Conservation (phyloP, 2,888 invertebrate genomes). For the Ophion ellenae region DNA sequence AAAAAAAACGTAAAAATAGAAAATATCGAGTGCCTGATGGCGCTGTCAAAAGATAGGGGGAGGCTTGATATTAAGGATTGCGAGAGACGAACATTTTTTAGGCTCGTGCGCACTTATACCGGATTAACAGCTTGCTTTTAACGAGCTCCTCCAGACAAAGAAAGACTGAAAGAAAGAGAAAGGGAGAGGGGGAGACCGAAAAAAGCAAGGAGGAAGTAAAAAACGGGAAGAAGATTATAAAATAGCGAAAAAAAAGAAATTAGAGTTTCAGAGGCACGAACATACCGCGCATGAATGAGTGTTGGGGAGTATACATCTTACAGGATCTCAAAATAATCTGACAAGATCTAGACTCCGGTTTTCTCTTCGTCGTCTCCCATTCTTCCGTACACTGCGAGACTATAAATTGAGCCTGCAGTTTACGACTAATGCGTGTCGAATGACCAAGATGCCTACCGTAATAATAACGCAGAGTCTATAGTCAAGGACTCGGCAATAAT, state of each 20-base stretch:
- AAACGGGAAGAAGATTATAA: slow-evolving; percentile 44
- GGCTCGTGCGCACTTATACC: slow-evolving; percentile 41
- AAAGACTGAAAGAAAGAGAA: background rate
- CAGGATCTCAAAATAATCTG: slow-evolving; percentile 23
- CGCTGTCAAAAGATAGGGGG: slow-evolving; percentile 21
- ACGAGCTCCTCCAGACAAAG: slow-evolving; percentile 43
- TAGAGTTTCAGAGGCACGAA: slow-evolving; percentile 12
- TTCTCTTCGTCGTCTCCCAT: background rate
- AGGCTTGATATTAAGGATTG: slow-evolving; percentile 43
- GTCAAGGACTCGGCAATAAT: background rate
- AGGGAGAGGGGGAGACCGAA: background rate
- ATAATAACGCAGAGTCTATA: background rate
- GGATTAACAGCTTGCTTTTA: slow-evolving; percentile 54
- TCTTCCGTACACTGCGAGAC: slow-evolving; percentile 8
- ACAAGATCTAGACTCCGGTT: slow-evolving; percentile 30
- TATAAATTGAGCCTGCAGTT: slow-evolving; percentile 25
- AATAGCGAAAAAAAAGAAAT: slow-evolving; percentile 40
- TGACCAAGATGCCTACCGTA: slow-evolving; percentile 7
- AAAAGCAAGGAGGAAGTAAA: background rate
- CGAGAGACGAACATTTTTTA: slow-evolving; percentile 15
- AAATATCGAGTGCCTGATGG: slow-evolving; percentile 32
- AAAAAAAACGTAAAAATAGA: slow-evolving; percentile 12
- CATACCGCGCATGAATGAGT: slow-evolving; percentile 5
- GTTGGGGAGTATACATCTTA: background rate
- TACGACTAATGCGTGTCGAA: slow-evolving; percentile 26